Conservation (phyloP, 2,113 vertebrate genomes). For the Salvelinus namaycush region DNA sequence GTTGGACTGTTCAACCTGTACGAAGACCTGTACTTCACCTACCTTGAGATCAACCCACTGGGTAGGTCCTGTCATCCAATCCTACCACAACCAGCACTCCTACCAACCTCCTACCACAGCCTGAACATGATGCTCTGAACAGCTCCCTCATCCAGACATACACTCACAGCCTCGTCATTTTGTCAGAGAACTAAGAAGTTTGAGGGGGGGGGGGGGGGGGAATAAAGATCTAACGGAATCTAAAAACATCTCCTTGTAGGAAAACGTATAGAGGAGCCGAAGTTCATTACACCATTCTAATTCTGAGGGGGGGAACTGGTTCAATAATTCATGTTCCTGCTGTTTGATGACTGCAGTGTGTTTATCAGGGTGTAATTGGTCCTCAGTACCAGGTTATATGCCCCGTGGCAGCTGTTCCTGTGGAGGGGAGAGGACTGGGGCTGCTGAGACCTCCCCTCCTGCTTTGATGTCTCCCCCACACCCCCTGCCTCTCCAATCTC, state of each 20-base stretch:
- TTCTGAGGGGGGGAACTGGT: slow-evolving; percentile 21
- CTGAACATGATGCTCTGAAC: not conserved
- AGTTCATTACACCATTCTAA: slow-evolving; percentile 31
- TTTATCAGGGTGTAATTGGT: slow-evolving; percentile 53
- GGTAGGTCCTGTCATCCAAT: slow-evolving; percentile 70
- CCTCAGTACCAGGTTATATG: slow-evolving; percentile 8
- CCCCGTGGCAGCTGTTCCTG: slow-evolving; percentile 50
- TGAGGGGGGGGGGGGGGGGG: not conserved
- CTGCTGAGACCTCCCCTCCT: slow-evolving; percentile 15
- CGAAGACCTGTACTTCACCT: slow-evolving; percentile 97
- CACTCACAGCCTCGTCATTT: slow-evolving; percentile 20
- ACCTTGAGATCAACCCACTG: slow-evolving; percentile 97
- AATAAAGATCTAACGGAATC: slow-evolving; percentile 43
- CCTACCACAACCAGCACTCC: not conserved
- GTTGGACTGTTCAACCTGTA: slow-evolving; percentile 93
- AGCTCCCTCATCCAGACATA: not conserved
- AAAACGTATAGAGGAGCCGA: not conserved
- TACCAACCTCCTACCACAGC: not conserved
- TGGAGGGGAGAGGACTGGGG: slow-evolving; percentile 8
- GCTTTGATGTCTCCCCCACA: slow-evolving; percentile 53
- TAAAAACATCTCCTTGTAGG: not conserved
- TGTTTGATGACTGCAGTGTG: slow-evolving; percentile 58
- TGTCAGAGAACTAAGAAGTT: slow-evolving; percentile 26
- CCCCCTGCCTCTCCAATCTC: not conserved
- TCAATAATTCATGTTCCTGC: slow-evolving; percentile 60